Percentiles rank a stretch among this genome's conserved stretches.
These are phyloP conservation scores for Alouatta palliata DNA, from an alignment of 2,113 vertebrate genomes.

Conservation along the genomic window DNA sequence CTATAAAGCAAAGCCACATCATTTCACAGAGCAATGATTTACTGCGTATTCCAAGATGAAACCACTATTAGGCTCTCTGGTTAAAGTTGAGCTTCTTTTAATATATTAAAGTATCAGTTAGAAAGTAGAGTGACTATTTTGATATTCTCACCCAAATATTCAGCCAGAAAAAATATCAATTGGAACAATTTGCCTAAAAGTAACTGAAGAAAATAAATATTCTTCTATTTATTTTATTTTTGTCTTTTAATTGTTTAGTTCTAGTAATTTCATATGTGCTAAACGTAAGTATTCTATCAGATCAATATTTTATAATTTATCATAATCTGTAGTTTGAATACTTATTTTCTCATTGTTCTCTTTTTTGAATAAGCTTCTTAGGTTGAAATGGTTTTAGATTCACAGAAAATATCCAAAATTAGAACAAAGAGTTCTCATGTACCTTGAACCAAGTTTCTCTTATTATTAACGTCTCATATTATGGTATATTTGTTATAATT, in stretches of 20 bases:
- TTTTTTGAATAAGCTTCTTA: background rate
- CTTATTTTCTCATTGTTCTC: background rate
- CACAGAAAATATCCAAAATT: background rate
- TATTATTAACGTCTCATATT: background rate
- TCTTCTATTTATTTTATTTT: background rate
- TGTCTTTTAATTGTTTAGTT: background rate
- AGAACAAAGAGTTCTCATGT: background rate
- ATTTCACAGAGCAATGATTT: slow-evolving; percentile 1
- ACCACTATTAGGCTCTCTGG: background rate
- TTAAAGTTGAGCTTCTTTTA: background rate
- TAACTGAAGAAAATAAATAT: background rate
- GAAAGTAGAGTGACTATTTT: background rate
- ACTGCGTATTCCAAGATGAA: background rate
- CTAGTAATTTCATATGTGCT: background rate
- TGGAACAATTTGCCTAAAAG: background rate
- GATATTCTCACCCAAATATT: background rate
- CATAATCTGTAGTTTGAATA: background rate
- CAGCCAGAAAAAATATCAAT: background rate
- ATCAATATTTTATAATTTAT: background rate
- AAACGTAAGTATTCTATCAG: background rate
- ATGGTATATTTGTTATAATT: background rate
- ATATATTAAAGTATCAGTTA: background rate
- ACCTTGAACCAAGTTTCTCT: accelerated
- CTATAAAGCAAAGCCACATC: background rate
- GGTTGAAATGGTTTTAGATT: background rate